Base-by-base conservation (phyloP, 2,797 vertebrate genomes). In the Ptychobarbus kaznakovi region DNA sequence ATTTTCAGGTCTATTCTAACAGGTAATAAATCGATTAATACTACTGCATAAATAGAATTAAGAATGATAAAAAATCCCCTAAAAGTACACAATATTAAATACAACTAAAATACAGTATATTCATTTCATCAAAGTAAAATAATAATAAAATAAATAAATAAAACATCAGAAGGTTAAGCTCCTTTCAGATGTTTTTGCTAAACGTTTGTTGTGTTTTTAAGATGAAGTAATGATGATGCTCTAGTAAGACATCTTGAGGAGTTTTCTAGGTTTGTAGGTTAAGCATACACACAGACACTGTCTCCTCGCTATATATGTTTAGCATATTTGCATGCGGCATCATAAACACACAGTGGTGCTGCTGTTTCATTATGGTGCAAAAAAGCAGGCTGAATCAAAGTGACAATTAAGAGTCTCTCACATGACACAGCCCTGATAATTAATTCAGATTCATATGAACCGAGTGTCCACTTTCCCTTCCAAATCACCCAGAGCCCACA, bases 371-470 rank as follows among this genome's bases (percentile, higher is more conserved):
- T 61, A 15, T 38, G 76, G 73, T 35, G 20, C 40, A n/a, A 42
- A 56, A 78, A 70, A 75, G 61, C 20, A 75, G 61, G 13, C 49
- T 58, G 25, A 83, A 63, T 18, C 6, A 15, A 82, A 82, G 32
- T 66, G 83, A 80, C 72, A 81, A 81, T 65, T 13, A 74, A 72
- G 63, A 56, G 25, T 72, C 74, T 74, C 74, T 77, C 38, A 42
- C 35, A 72, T 79, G 83, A 84, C 42, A 69, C 32, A 5, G 58
- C 58, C 18, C 38, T 40, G 51, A 63, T 81, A 82, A 85, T 86
- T 86, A 74, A 84, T 58, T 20, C 46, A 56, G 22, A 20, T 53
- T 77, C 32, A 69, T 65, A 79, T 58, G 18, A 61, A 80, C 40
- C 12, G 25, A 66, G 42, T 65, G 42, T 80, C 61, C 18, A 49